Evolutionary conservation across 2,113 vertebrate species (phyloP).

Genomic region (Natator depressus): DNA sequence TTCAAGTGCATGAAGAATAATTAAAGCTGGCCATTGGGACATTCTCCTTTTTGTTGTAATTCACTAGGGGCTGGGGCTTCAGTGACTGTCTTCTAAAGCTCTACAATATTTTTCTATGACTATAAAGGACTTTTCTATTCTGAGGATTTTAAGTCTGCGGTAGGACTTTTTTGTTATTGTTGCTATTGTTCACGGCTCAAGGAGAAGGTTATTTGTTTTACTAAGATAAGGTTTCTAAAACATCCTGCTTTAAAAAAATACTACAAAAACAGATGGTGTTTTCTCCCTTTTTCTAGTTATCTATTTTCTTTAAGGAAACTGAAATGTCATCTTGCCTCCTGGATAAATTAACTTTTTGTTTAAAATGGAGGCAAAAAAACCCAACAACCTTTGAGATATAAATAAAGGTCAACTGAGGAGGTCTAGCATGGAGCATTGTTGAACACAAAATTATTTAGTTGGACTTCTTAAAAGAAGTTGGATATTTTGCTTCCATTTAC

Average conservation of each 20-base stretch:
- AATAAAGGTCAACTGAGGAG: slow-evolving; percentile 48
- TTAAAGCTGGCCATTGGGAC: slow-evolving; percentile 45
- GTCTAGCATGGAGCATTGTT: background rate
- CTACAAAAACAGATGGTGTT: slow-evolving; percentile 43
- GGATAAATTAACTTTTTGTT: slow-evolving; percentile 65
- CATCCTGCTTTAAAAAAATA: slow-evolving; percentile 17
- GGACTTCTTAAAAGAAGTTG: background rate
- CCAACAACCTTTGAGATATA: slow-evolving; percentile 13
- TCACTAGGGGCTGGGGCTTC: background rate
- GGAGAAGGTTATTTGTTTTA: slow-evolving; percentile 74
- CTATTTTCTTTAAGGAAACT: slow-evolving; percentile 62
- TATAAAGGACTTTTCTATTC: slow-evolving; percentile 43
- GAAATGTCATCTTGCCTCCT: slow-evolving; percentile 67
- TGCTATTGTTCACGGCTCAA: slow-evolving; percentile 64
- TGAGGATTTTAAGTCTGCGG: slow-evolving; percentile 16
- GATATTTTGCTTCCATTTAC: background rate
- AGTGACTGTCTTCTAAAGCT: background rate
- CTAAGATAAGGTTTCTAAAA: slow-evolving; percentile 73
- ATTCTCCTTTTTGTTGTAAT: slow-evolving; percentile 24
- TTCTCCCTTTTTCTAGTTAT: slow-evolving; percentile 60
- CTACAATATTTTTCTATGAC: background rate
- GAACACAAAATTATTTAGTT: slow-evolving; percentile 5
- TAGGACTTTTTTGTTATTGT: slow-evolving; percentile 24
- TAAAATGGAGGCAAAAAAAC: slow-evolving; percentile 37
- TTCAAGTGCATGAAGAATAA: slow-evolving; percentile 56